Conservation (phyloP, 2,113 vertebrate species). For the Rhinichthys klamathensis region DNA sequence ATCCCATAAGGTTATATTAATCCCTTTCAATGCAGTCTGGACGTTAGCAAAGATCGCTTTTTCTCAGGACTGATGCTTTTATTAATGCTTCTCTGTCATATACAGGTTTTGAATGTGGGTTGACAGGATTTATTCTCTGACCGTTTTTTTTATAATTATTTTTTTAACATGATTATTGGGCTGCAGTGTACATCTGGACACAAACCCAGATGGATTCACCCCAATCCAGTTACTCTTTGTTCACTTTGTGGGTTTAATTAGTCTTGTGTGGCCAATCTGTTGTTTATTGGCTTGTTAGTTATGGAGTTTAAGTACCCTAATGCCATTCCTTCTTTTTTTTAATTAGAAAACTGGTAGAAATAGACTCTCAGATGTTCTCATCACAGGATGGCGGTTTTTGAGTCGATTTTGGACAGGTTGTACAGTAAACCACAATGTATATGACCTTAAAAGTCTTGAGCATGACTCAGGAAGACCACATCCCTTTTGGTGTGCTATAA, state of each 20-base stretch:
- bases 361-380: neutral
- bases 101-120: neutral
- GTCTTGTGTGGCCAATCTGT: neutral
- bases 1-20: slow-evolving; percentile 26
- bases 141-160: neutral
- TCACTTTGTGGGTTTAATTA: neutral
- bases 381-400: neutral
- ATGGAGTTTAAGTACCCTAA: neutral
- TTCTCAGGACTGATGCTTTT: neutral
- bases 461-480: neutral
- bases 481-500: neutral
- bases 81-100: neutral
- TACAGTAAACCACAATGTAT: neutral
- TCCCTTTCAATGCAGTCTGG: slow-evolving; percentile 5
- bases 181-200: slow-evolving; percentile 4
- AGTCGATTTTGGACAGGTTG: neutral
- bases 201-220: slow-evolving; percentile 22
- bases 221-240: slow-evolving; percentile 25
- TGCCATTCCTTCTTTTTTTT: neutral
- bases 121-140: slow-evolving; percentile 7
- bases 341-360: neutral
- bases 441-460: neutral
- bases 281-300: slow-evolving; percentile 10
- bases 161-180: neutral
- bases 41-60: neutral